Evolutionary conservation across 1,140 invertebrate genomes (phyloP).

Genomic region (Chlorops oryzae): DNA sequence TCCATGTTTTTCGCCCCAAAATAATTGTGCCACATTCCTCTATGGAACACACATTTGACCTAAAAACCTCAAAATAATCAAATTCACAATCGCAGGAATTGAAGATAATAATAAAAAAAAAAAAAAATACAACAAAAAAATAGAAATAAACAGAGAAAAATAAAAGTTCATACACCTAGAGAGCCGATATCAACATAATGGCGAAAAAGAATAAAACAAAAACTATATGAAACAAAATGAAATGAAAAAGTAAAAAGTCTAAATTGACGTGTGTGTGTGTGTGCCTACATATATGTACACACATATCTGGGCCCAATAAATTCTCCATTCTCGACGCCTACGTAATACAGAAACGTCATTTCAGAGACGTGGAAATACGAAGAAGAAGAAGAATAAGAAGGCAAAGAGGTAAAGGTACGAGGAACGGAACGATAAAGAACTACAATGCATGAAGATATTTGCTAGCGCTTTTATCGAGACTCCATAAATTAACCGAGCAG

Average conservation of each 20-base stretch:
- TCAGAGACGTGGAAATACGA: neutral
- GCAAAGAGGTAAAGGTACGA: neutral
- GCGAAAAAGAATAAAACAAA: neutral
- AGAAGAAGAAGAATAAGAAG: neutral
- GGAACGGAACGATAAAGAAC: neutral
- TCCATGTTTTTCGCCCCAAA: too few relatives aligned
- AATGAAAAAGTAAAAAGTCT: neutral
- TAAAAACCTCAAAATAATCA: conserved; percentile 4
- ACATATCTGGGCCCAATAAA: neutral
- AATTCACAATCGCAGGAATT: neutral
- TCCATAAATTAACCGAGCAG: too few relatives aligned
- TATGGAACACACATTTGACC: conserved; percentile 6
- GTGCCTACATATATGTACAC: too few relatives aligned
- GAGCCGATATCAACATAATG: neutral
- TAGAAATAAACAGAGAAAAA: neutral
- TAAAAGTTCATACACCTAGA: conserved; percentile 3
- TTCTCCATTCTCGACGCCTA: too few relatives aligned
- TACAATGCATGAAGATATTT: neutral
- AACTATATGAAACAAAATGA: neutral
- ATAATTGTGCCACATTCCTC: neutral
- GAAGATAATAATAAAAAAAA: conserved; percentile 1
- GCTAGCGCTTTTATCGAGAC: too few relatives aligned
- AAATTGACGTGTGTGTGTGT: neutral
- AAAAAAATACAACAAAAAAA: conserved; percentile 4
- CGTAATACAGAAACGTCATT: neutral